Evolutionary conservation across 2,797 vertebrate species (phyloP).

Genomic region (Cottoperca gobio): DNA sequence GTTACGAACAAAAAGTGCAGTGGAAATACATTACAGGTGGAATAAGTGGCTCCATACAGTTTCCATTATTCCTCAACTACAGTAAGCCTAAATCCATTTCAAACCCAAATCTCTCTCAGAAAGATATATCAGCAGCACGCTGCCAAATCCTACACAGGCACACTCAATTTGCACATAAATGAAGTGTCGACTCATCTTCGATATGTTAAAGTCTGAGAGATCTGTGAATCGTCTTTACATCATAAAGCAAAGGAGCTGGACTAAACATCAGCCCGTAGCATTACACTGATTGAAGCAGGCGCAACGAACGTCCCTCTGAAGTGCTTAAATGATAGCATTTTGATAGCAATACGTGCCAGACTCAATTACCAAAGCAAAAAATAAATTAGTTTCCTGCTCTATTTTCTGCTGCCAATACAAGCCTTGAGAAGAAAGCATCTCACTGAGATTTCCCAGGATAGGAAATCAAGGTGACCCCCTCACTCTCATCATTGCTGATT

Average conservation of each 20-base stretch:
- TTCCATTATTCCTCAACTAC: slow-evolving; percentile 68
- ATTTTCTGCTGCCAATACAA: slow-evolving; percentile 57
- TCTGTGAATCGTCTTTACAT: slow-evolving; percentile 58
- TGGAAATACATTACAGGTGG: slow-evolving; percentile 67
- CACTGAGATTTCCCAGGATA: slow-evolving; percentile 44
- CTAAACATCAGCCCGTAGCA: slow-evolving; percentile 46
- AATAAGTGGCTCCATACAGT: slow-evolving; percentile 67
- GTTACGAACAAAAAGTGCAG: slow-evolving; percentile 64
- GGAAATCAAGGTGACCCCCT: slow-evolving; percentile 66
- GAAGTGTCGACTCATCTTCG: slow-evolving; percentile 58
- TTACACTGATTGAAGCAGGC: slow-evolving; percentile 58
- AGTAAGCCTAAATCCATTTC: slow-evolving; percentile 56
- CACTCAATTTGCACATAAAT: slow-evolving; percentile 68
- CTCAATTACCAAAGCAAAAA: slow-evolving; percentile 70
- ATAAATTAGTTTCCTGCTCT: slow-evolving; percentile 55
- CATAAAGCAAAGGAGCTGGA: slow-evolving; percentile 47
- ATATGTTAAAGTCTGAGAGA: slow-evolving; percentile 60
- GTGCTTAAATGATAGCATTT: slow-evolving; percentile 63
- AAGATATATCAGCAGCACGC: slow-evolving; percentile 66
- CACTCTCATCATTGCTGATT: slow-evolving; percentile 33
- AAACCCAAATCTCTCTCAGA: slow-evolving; percentile 63
- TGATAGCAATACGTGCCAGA: slow-evolving; percentile 57
- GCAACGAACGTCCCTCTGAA: slow-evolving; percentile 56
- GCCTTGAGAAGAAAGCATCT: slow-evolving; percentile 40
- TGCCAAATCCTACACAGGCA: slow-evolving; percentile 61